Percentiles rank a stretch among this genome's conserved stretches.
Conservation (phyloP, 2,113 vertebrate genomes). For the Pygathrix nemaeus region DNA sequence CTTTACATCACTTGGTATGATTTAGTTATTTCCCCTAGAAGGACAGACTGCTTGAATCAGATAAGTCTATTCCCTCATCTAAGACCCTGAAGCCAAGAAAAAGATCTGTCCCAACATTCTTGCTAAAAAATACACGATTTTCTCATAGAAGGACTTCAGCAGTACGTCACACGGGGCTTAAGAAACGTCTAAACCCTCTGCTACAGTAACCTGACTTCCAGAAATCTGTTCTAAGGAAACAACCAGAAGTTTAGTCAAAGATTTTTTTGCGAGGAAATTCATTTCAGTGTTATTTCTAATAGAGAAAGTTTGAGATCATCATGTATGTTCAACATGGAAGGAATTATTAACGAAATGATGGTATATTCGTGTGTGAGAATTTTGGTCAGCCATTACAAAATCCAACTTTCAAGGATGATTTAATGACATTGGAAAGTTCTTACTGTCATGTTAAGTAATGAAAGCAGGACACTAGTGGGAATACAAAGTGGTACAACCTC, state of each 20-base stretch:
- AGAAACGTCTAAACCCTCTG: slow-evolving; percentile 31
- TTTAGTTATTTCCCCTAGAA: not conserved
- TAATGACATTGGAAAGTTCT: slow-evolving; percentile 47
- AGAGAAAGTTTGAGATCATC: not conserved
- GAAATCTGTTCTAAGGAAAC: not conserved
- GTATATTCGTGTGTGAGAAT: not conserved
- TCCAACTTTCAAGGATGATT: slow-evolving; percentile 58
- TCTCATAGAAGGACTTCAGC: not conserved
- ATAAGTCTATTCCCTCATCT: not conserved
- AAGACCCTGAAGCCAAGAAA: slow-evolving; percentile 4
- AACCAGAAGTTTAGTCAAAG: not conserved
- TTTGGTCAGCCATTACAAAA: slow-evolving; percentile 28
- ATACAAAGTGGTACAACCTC: not conserved
- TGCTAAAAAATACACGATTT: slow-evolving; percentile 21
- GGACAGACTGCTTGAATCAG: not conserved
- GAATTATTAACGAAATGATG: slow-evolving; percentile 31
- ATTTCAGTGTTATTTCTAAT: slow-evolving; percentile 27
- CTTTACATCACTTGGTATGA: not conserved
- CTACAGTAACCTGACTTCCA: not conserved
- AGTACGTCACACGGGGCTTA: not conserved
- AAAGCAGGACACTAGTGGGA: slow-evolving; percentile 39
- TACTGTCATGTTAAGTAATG: slow-evolving; percentile 50
- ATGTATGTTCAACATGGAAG: not conserved
- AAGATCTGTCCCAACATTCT: not conserved
- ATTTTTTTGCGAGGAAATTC: slow-evolving; percentile 5